Evolutionary conservation across 2,888 invertebrate species (phyloP).

Genomic region (Pycnomerus fuliginosus): DNA sequence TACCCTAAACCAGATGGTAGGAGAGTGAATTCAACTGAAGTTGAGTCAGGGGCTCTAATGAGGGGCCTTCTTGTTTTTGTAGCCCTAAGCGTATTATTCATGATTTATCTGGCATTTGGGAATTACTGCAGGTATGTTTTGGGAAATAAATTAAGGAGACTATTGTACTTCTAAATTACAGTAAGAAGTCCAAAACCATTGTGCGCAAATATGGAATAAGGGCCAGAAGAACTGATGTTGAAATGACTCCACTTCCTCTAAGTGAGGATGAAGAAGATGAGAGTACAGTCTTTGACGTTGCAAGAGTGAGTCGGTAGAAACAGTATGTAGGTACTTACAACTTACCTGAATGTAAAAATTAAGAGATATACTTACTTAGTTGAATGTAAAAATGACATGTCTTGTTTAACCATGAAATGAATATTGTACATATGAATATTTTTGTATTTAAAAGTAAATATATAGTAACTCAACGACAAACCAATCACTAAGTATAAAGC

Average conservation of each 20-base stretch:
- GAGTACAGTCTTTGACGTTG: conserved; percentile 49
- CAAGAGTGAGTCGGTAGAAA: conserved; percentile 25
- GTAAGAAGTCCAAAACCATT: conserved; percentile 24
- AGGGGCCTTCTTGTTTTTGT: conserved; percentile 38
- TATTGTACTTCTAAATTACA: too few species aligned
- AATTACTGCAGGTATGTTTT: conserved; percentile 39
- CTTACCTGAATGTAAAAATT: too few species aligned
- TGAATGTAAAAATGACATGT: too few species aligned
- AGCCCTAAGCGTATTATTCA: conserved; percentile 34
- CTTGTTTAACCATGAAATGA: too few species aligned
- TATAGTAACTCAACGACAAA: too few species aligned
- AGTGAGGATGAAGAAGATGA: conserved; percentile 52
- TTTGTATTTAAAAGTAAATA: too few species aligned
- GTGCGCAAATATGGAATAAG: conserved; percentile 50
- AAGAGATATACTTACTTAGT: conserved; percentile 6
- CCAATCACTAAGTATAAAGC: too few species aligned
- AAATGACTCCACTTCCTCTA: conserved; percentile 51
- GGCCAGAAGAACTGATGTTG: conserved; percentile 47
- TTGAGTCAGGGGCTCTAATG: conserved; percentile 35
- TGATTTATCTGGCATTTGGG: conserved; percentile 37
- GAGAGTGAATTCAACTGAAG: conserved; percentile 10
- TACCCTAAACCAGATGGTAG: too few species aligned
- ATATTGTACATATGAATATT: too few species aligned
- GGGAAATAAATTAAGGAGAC: too few species aligned
- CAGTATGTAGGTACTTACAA: too few species aligned